Evolutionary conservation across 2,113 vertebrate genomes (phyloP).

Genomic region (Syrmaticus mikado): DNA sequence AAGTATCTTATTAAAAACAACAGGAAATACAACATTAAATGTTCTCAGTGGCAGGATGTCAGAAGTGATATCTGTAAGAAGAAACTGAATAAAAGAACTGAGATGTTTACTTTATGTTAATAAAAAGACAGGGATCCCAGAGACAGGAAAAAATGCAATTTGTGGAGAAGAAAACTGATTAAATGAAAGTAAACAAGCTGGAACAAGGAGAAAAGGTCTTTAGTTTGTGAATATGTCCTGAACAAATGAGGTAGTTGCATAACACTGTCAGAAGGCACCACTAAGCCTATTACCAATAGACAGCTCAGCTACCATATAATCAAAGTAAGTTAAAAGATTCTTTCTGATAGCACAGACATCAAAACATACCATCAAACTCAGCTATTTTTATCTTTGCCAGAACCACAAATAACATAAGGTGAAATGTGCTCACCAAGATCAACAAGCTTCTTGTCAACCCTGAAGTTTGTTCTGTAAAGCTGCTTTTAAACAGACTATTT

Average conservation of each 20-base stretch:
- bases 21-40: not conserved
- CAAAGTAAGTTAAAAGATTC: conserved; percentile 47
- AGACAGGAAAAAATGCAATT: not conserved
- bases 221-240: conserved; percentile 21
- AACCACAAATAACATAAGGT: not conserved
- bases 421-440: conserved; percentile 15
- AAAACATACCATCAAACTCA: conserved; percentile 24
- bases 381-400: conserved; percentile 16
- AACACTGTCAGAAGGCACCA: conserved; percentile 42
- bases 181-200: conserved; percentile 53
- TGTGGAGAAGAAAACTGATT: conserved; percentile 17
- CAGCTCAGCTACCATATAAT: conserved; percentile 42
- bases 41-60: not conserved
- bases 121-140: not conserved
- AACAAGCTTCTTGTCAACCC: not conserved
- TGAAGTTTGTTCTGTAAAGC: not conserved
- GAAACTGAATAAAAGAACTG: not conserved
- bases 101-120: conserved; percentile 23
- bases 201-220: conserved; percentile 5
- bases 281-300: conserved; percentile 20
- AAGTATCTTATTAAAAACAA: not conserved
- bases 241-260: conserved; percentile 44
- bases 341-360: conserved; percentile 23
- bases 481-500: conserved; percentile 15
- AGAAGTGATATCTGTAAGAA: not conserved